phyloP scores from a whole-genome alignment of 2,888 invertebrate genomes.

The Gastrophysa polygoni region DNA sequence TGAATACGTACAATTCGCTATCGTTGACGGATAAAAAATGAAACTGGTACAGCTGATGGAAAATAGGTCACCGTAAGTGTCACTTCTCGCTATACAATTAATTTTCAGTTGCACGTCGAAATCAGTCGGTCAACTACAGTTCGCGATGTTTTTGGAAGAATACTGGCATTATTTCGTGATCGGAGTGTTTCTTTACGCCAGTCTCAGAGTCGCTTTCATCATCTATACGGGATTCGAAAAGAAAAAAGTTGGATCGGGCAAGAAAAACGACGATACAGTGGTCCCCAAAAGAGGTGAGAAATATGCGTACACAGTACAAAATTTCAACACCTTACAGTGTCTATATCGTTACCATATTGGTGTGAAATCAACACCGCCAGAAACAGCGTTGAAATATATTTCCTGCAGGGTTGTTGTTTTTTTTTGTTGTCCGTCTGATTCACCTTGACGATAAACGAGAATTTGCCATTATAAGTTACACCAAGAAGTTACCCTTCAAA shows the following conservation, averaged over 20 bases:
- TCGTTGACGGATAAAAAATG: no score
- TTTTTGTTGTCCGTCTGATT: no score
- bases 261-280: slow-evolving; percentile 37
- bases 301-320: no score
- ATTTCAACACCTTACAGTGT: no score
- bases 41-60: no score
- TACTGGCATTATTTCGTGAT: slow-evolving; percentile 50
- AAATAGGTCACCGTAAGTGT: slow-evolving; percentile 8
- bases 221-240: slow-evolving; percentile 22
- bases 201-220: slow-evolving; percentile 33
- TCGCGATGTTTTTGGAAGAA: slow-evolving; percentile 47
- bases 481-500: no score
- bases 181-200: slow-evolving; percentile 41
- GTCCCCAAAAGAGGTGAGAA: slow-evolving; percentile 41
- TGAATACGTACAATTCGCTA: not conserved
- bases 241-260: slow-evolving; percentile 19
- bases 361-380: no score
- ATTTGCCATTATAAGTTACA: no score
- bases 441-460: no score
- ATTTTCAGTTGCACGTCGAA: not conserved
- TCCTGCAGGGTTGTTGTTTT: no score
- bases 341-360: no score
- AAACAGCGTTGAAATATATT: no score
- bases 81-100: not conserved
- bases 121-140: not conserved